Evolutionary conservation across 2,888 invertebrate genomes (phyloP).

Genomic region (Heliconius ethilla): DNA sequence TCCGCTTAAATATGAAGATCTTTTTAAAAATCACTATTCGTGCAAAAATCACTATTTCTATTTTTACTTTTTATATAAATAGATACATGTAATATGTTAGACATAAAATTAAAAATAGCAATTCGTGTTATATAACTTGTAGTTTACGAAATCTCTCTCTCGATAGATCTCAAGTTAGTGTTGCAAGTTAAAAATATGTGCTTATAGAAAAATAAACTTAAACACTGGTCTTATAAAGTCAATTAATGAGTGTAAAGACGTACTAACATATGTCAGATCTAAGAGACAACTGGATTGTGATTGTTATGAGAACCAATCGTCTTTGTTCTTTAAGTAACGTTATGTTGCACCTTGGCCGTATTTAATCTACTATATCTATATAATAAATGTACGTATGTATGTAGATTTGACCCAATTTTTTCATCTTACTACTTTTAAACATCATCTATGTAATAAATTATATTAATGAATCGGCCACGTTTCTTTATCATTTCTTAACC

Average conservation of each 20-base stretch:
- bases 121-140: conserved; percentile 15
- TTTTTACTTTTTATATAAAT: background rate
- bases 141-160: background rate
- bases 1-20: conserved; percentile 51
- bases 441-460: conserved; percentile 32
- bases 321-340: conserved; percentile 46
- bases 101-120: conserved; percentile 1
- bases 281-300: conserved; percentile 43
- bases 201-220: conserved; percentile 10
- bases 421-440: conserved; percentile 23
- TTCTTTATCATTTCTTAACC: conserved; percentile 40
- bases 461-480: conserved; percentile 43
- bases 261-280: conserved; percentile 5
- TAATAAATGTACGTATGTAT: conserved; percentile 42
- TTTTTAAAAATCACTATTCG: too few species aligned
- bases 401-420: conserved; percentile 42
- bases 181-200: conserved; percentile 1
- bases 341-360: conserved; percentile 50
- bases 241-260: conserved; percentile 3
- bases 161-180: background rate
- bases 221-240: background rate
- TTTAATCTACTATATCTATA: conserved; percentile 50
- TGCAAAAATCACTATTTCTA: conserved; percentile 10
- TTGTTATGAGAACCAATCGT: conserved; percentile 49
- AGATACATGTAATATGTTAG: background rate